Evolutionary conservation across 2,888 invertebrate species (phyloP).

Genomic region (Heliconius sara): DNA sequence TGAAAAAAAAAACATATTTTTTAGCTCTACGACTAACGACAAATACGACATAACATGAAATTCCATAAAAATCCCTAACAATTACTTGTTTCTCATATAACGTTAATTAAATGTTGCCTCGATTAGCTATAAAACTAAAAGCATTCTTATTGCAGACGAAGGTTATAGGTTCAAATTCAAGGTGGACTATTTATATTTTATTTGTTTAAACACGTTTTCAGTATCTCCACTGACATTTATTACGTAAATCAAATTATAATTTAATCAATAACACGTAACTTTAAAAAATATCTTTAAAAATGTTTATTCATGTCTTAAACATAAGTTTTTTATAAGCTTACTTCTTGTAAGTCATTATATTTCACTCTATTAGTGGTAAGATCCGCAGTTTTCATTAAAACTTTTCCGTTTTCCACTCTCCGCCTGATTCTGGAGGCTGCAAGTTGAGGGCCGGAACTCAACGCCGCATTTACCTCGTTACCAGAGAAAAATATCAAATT

Average conservation of each 20-base stretch:
- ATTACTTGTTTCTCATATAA: background rate
- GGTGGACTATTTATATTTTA: constrained; percentile 12
- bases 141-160: constrained; percentile 2
- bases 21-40: background rate
- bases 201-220: constrained; percentile 4
- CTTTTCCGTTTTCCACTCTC: background rate
- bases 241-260: constrained; percentile 13
- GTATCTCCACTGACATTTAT: constrained; percentile 5
- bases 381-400: background rate
- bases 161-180: constrained; percentile 10
- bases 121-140: constrained; percentile 9
- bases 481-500: background rate
- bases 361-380: background rate
- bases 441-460: background rate
- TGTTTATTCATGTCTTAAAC: background rate
- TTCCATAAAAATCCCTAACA: background rate
- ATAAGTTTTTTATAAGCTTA: background rate
- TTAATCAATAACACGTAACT: background rate
- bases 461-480: background rate
- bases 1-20: too few relatives aligned
- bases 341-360: background rate
- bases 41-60: background rate
- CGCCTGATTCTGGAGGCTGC: background rate
- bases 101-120: background rate
- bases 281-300: background rate